phyloP scores from a whole-genome alignment of 2,888 invertebrate genomes.

The Ochropleura plecta region DNA sequence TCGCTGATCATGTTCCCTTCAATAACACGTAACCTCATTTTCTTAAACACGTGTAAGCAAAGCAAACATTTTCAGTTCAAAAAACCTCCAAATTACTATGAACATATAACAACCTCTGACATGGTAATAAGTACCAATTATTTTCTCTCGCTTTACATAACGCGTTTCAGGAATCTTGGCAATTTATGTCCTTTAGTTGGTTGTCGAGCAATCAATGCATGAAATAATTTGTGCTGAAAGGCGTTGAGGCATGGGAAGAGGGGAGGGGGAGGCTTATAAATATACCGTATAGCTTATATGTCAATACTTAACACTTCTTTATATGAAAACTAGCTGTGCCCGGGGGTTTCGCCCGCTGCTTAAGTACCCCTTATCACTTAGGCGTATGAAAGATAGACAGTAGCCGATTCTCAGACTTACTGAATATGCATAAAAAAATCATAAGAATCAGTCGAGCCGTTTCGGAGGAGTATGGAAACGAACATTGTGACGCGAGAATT shows the following conservation, averaged over 20 bases:
- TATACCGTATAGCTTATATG: not conserved
- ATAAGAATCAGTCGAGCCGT: no score
- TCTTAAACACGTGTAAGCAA: not conserved
- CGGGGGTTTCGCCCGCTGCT: no score
- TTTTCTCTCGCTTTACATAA: conserved; percentile 61
- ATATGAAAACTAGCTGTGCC: no score
- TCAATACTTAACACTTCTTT: not conserved
- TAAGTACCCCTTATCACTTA: no score
- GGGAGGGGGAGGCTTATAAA: conserved; percentile 2
- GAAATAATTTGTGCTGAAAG: conserved; percentile 75
- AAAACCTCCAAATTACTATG: conserved; percentile 35
- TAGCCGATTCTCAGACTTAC: no score
- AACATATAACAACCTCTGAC: not conserved
- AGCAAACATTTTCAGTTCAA: conserved; percentile 7
- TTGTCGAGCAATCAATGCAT: conserved; percentile 79
- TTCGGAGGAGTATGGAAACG: no score
- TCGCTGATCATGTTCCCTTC: not conserved
- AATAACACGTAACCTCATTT: not conserved
- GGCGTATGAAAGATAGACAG: no score
- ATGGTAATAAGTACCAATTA: conserved; percentile 61
- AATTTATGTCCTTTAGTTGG: conserved; percentile 79
- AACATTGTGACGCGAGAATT: no score
- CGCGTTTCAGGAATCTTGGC: conserved; percentile 71
- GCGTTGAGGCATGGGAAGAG: conserved; percentile 19
- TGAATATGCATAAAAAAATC: no score